Evolutionary conservation across 2,797 vertebrate species (phyloP).

Genomic region (Myoxocephalus aenaeus): DNA sequence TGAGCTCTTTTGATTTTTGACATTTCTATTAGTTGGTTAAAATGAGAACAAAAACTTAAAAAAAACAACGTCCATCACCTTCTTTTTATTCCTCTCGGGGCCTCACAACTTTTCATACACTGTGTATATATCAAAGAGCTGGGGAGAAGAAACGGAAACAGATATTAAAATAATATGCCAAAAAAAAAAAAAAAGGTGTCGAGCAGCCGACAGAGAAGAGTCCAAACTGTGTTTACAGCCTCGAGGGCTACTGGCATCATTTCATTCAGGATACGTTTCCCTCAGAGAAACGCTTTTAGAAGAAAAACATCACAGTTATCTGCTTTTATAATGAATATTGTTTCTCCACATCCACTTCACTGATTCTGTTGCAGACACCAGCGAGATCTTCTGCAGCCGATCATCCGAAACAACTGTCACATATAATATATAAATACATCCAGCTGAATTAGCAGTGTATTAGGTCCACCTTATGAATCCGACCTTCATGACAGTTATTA

Average conservation of each 20-base stretch:
- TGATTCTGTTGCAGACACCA: neutral
- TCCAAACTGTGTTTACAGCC: neutral
- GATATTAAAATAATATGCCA: slow-evolving; percentile 3
- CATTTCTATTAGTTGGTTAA: neutral
- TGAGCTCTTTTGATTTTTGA: slow-evolving; percentile 13
- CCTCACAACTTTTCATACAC: neutral
- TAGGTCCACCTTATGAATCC: too few species aligned
- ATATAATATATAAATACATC: too few species aligned
- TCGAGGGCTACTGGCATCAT: slow-evolving; percentile 1
- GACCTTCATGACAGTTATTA: too few species aligned
- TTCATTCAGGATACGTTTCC: neutral
- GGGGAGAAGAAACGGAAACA: slow-evolving; percentile 1
- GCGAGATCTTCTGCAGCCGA: neutral
- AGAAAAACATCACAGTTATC: neutral
- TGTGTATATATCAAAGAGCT: slow-evolving; percentile 30
- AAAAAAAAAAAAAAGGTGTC: neutral
- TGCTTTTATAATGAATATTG: neutral
- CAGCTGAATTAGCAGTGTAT: too few species aligned
- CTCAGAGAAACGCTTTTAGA: neutral
- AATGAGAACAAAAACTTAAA: neutral
- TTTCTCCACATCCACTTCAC: neutral
- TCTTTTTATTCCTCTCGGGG: neutral
- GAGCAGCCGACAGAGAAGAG: neutral
- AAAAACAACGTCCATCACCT: neutral
- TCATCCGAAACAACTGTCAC: neutral